phyloP scores from a whole-genome alignment of 2,888 invertebrate species.

The Protodeltote pygarga region DNA sequence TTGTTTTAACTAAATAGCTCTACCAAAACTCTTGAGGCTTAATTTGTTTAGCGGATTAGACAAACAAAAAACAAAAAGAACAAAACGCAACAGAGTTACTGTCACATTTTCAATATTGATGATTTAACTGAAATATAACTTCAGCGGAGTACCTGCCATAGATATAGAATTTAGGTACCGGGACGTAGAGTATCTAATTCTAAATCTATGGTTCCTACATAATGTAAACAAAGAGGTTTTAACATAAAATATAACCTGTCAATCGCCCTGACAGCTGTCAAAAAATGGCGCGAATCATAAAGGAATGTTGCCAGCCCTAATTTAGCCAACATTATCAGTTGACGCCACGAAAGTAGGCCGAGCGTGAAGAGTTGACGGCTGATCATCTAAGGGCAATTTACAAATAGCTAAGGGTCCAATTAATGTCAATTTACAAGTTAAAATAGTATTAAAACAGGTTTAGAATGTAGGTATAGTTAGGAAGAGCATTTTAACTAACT shows the following conservation, averaged over 20 bases:
- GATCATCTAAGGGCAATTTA: conserved; percentile 31
- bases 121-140: too few species aligned
- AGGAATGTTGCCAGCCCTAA: conserved; percentile 20
- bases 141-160: too few species aligned
- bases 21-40: too few species aligned
- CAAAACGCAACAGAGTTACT: too few species aligned
- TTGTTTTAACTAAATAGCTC: too few species aligned
- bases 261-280: conserved; percentile 27
- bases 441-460: conserved; percentile 3
- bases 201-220: not conserved
- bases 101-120: too few species aligned
- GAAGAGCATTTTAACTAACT: too few species aligned
- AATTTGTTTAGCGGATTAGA: too few species aligned
- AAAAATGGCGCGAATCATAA: conserved; percentile 13
- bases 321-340: conserved; percentile 16
- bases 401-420: conserved; percentile 20
- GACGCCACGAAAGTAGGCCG: conserved; percentile 26
- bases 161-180: too few species aligned
- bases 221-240: conserved; percentile 5
- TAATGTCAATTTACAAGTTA: conserved; percentile 15
- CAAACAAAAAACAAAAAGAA: too few species aligned
- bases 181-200: too few species aligned
- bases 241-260: conserved; percentile 12
- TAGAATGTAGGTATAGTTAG: too few species aligned
- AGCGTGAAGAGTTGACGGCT: conserved; percentile 20